Base-by-base conservation (phyloP, 1,140 invertebrate genomes). In the Heliconius nattereri region DNA sequence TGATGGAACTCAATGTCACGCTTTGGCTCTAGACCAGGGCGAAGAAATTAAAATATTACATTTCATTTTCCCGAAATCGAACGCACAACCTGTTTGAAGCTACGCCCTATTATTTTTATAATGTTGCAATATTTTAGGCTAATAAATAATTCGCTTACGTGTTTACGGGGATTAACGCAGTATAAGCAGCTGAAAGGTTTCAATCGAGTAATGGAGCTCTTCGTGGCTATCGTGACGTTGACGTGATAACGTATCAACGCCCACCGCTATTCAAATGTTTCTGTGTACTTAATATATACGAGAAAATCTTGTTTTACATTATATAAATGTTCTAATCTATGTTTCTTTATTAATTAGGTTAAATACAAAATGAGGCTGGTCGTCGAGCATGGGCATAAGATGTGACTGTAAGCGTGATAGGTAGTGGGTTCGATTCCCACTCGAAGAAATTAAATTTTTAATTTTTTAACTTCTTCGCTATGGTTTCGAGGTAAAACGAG, bases 131-230 rank as follows among this genome's bases (percentile, higher is more conserved):
- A 66, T 66, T 16, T 66, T 66, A 13, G 60, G 60, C 60, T 57
- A 66, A 66, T 66, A 66, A 66, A 66, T 26, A 26, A 66, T 66
- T 73, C 83, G 80, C 89, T 85, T 78, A 87, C 86, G 71, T 84
- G 82, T 85, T 80, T 81, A 85, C 73, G 78, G 83, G 84, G 85
- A 87, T 87, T 90, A 90, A 57, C 29, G 45, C 79, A 78, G 60
- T 66, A 66, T 87, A 88, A 88, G 84, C 85, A 80, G 73, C 72
- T 90, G 85, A 89, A 89, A 89, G 87, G 88, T 87, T 89, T 86
- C 86, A 88, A 87, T 88, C 85, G 81, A 78, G 82, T 90, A 91
- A 91, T 90, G 88, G 89, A 86, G 83, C 81, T 85, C 83, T 78
- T 74, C 73, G 71, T 79, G 37, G 45, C 32, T 57, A 75, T 52